These are phyloP conservation scores for Lagopus leucura DNA, from an alignment of 2,113 vertebrate species.

Conservation along the genomic window DNA sequence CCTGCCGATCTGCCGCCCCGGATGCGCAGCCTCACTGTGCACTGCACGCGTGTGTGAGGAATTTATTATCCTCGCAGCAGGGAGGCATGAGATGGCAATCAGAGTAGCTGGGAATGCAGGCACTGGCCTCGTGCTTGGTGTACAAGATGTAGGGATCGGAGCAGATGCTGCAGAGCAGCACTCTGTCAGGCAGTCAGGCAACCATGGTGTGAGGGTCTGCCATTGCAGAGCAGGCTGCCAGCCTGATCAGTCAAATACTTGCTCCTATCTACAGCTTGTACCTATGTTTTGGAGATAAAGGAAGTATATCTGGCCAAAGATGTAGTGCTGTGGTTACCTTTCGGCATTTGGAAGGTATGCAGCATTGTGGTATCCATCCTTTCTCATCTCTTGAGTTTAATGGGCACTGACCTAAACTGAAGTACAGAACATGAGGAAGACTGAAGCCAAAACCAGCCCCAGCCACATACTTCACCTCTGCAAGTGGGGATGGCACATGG, in stretches of 20 bases:
- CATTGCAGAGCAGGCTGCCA: too few relatives aligned
- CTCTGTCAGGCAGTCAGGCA: not conserved
- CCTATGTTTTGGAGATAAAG: not conserved
- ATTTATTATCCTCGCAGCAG: not conserved
- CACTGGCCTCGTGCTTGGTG: not conserved
- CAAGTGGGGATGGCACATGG: too few relatives aligned
- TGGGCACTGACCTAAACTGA: not conserved
- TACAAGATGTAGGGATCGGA: not conserved
- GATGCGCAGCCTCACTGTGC: not conserved
- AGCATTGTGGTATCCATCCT: not conserved
- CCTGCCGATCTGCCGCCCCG: slow-evolving; percentile 54
- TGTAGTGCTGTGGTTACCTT: too few relatives aligned
- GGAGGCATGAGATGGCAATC: not conserved
- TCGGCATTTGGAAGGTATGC: not conserved
- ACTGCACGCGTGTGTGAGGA: not conserved
- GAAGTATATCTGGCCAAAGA: not conserved
- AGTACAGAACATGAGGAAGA: not conserved
- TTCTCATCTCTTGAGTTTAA: not conserved
- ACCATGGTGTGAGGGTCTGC: not conserved
- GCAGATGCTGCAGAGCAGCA: not conserved
- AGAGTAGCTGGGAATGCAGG: not conserved
- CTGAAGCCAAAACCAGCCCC: not conserved
- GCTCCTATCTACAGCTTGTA: not conserved
- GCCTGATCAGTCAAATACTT: not conserved
- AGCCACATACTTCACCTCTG: not conserved